A percentile compares a stretch with the other conserved stretches of the same genome.
phyloP scores from a whole-genome alignment of 2,888 invertebrate species.

The Lathronympha strigana region DNA sequence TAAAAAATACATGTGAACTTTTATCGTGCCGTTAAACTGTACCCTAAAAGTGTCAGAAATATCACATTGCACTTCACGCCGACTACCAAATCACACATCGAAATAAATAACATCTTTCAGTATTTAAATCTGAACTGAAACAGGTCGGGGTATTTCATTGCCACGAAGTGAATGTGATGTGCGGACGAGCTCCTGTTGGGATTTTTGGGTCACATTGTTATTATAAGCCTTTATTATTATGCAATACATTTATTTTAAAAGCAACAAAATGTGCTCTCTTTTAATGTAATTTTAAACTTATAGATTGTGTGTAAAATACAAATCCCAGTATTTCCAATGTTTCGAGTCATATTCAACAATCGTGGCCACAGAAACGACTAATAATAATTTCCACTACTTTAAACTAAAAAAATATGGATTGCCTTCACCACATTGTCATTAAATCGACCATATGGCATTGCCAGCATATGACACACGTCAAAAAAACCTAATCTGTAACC shows the following conservation, averaged over 20 bases:
- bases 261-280: neutral
- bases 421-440: neutral
- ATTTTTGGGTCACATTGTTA: neutral
- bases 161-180: slow-evolving; percentile 22
- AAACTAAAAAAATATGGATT: neutral
- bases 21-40: slow-evolving; percentile 49
- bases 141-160: slow-evolving; percentile 36
- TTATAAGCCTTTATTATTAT: neutral
- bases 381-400: too few relatives aligned
- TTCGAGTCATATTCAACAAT: too few relatives aligned
- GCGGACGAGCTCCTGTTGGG: neutral
- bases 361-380: too few relatives aligned
- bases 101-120: slow-evolving; percentile 51
- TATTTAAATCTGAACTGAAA: slow-evolving; percentile 48
- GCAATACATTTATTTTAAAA: neutral
- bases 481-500: neutral
- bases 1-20: slow-evolving; percentile 48
- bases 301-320: too few relatives aligned
- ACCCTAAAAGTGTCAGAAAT: slow-evolving; percentile 51
- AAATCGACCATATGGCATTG: neutral
- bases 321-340: too few relatives aligned
- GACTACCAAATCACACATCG: slow-evolving; percentile 49
- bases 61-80: slow-evolving; percentile 51
- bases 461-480: neutral
- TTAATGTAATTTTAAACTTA: too few relatives aligned